phyloP scores from a whole-genome alignment of 2,113 vertebrate species.

The Hemiprocne comata region DNA sequence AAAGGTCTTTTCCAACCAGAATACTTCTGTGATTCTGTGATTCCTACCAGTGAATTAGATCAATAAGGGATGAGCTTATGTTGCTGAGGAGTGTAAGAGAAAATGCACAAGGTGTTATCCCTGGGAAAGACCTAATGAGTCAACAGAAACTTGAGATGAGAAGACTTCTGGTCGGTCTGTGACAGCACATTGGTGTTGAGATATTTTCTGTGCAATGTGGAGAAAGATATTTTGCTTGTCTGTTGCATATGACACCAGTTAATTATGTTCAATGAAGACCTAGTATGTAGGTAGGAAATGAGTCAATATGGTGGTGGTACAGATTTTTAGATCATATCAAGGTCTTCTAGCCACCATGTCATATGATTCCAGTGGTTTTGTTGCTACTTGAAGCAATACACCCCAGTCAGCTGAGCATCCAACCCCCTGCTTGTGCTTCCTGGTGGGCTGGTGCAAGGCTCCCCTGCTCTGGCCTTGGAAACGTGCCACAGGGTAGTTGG shows the following conservation, averaged over 20 bases:
- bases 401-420: background rate
- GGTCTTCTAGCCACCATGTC: background rate
- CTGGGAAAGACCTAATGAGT: background rate
- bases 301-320: background rate
- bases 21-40: too few relatives aligned
- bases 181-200: background rate
- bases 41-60: background rate
- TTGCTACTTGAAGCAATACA: background rate
- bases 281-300: background rate
- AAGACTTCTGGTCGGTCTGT: background rate
- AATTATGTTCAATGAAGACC: background rate
- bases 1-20: too few relatives aligned
- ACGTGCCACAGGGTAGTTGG: rapidly evolving
- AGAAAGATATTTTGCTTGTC: background rate
- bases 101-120: background rate
- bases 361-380: background rate
- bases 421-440: background rate
- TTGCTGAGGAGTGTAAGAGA: background rate
- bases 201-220: background rate
- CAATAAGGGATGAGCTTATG: background rate
- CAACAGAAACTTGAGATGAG: background rate
- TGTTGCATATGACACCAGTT: background rate
- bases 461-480: background rate
- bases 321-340: background rate
- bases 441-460: background rate